A percentile compares a stretch with the other conserved stretches of the same genome.
Conservation (phyloP, 2,888 invertebrate genomes). For the Allolobophora icterica region DNA sequence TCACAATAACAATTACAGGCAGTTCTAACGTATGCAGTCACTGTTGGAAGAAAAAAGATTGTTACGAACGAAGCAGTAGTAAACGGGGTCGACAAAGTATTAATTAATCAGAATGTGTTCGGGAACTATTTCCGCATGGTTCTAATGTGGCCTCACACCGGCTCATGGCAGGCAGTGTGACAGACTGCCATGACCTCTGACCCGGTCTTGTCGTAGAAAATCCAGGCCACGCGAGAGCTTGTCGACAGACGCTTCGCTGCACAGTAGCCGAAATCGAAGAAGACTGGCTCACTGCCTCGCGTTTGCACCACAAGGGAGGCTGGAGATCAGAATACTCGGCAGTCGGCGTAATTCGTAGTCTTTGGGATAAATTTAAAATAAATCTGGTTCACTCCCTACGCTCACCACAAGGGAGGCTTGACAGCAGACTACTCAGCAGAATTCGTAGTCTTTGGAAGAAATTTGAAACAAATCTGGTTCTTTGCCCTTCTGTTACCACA, state of each 20-base stretch:
- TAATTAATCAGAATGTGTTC: background rate
- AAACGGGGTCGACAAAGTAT: background rate
- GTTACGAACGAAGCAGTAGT: too few species aligned
- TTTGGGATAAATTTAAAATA: conserved; percentile 3
- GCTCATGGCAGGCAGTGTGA: background rate
- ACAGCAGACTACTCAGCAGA: too few species aligned
- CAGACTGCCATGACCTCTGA: conserved; percentile 9
- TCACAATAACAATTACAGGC: too few species aligned
- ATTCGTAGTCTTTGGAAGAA: background rate
- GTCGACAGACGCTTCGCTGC: conserved; percentile 10
- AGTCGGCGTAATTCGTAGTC: background rate
- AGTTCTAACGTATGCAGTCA: too few species aligned
- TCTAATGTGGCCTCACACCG: background rate
- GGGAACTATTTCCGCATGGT: background rate
- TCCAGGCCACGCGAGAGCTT: conserved; percentile 10
- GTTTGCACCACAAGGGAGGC: background rate
- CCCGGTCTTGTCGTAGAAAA: background rate
- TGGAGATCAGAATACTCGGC: background rate
- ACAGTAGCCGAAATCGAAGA: conserved; percentile 2
- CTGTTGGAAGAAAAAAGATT: too few species aligned
- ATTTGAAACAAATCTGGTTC: conserved; percentile 8
- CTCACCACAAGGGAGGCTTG: background rate
- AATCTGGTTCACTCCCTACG: background rate
- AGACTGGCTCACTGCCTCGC: background rate
- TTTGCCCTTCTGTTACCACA: background rate